Evolutionary conservation across 2,888 invertebrate genomes (phyloP), one percentile per base, ranked within the genome.

Genomic region (Nineta flava): DNA sequence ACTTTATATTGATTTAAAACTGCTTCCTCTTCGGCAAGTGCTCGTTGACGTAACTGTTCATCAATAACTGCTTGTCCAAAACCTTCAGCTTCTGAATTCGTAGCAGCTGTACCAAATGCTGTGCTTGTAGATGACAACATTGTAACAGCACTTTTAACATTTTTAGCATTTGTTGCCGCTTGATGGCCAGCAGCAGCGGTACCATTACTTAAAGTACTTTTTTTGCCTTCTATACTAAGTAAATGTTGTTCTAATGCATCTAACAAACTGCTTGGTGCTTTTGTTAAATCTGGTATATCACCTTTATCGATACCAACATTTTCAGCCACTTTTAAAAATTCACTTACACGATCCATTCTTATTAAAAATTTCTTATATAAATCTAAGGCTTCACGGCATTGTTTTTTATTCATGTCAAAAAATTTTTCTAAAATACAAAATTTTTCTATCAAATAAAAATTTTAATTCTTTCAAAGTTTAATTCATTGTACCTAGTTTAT

Each of bases 371-470:
- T 94, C 72, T 96, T 99, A 72, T 99, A 99, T 63, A 96, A 81
- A 65, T 99, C 97, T 68, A 99, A 77, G 59, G 95, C 96, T 63
- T 99, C 96, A 59, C 92, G 83, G 63, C 93, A 93, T 66, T 96
- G 93, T 71, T 99, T 99, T 71, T 97, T 97, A 72, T 96, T 96
- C 96, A 99, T 97, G 68, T 96, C 95, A 70, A 99, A 99, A 74
- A 92, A 99, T 71, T 99, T 97, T 74, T 99, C 97, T 77, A 60
- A 12, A 64, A 53, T 50, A 53, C 45, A 45, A n/a, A 41, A 44
- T 46, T 35, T n/a, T n/a, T n/a, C n/a, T n/a, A n/a, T n/a, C n/a
- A n/a, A n/a, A n/a, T n/a, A n/a, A n/a, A n/a, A n/a, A n/a, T n/a
- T n/a, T n/a, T n/a, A n/a, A n/a, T n/a, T n/a, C n/a, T n/a, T n/a